Conservation (phyloP, 1,140 invertebrate species). For the Leptinotarsa defecta region DNA sequence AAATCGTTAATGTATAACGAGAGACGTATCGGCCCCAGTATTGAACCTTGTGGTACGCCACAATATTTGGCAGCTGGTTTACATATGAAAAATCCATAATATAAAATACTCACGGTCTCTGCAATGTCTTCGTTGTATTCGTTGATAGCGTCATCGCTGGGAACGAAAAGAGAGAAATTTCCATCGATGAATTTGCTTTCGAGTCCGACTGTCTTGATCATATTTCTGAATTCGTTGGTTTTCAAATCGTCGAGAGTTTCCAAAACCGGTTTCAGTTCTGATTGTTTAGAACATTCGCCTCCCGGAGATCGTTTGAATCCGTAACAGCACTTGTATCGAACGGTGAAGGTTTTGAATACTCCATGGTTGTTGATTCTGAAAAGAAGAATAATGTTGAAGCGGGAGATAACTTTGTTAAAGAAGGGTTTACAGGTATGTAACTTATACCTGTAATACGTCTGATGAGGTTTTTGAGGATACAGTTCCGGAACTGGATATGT, state of each 20-base stretch:
- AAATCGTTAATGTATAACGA: too few relatives aligned
- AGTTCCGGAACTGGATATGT: too few relatives aligned
- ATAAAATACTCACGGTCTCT: constrained; percentile 51
- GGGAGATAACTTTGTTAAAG: background rate
- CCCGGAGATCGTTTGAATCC: constrained; percentile 60
- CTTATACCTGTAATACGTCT: too few relatives aligned
- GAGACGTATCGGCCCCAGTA: too few relatives aligned
- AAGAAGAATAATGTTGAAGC: constrained; percentile 23
- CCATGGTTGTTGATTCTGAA: constrained; percentile 62
- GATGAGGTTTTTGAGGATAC: too few relatives aligned
- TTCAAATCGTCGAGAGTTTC: constrained; percentile 61
- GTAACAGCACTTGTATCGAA: constrained; percentile 67
- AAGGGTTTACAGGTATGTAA: background rate
- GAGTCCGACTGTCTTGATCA: constrained; percentile 57
- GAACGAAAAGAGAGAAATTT: constrained; percentile 64
- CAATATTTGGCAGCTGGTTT: background rate
- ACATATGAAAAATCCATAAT: background rate
- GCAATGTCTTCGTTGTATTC: constrained; percentile 57
- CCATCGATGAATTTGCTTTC: constrained; percentile 54
- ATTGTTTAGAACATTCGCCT: constrained; percentile 59
- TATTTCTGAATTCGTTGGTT: constrained; percentile 60
- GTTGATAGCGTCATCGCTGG: constrained; percentile 61
- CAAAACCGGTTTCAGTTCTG: constrained; percentile 59
- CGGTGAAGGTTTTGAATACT: constrained; percentile 61
- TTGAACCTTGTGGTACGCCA: too few relatives aligned